Conservation (phyloP, 2,797 vertebrate species). For the Chloroceryle amazona region DNA sequence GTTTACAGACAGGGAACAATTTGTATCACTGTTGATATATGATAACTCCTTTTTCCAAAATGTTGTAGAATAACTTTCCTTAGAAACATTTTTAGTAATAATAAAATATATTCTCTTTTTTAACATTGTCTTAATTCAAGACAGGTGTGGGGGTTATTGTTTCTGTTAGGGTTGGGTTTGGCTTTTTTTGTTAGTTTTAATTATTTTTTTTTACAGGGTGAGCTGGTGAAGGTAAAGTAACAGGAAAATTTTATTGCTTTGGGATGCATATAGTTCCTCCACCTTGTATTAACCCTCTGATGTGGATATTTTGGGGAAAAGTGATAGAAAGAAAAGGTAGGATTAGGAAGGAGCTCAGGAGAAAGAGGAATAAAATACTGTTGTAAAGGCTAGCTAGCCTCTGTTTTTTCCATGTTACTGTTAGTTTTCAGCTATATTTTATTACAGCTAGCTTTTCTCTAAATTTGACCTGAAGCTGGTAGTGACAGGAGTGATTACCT, state of each 20-base stretch:
- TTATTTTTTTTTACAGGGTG: neutral
- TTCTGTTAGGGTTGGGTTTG: neutral
- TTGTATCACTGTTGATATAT: neutral
- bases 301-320: neutral
- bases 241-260: neutral
- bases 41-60: neutral
- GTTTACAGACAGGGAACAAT: neutral
- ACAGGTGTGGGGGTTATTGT: fast-evolving
- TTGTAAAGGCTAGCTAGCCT: neutral
- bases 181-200: neutral
- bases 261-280: neutral
- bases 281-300: neutral
- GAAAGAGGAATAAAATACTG: neutral
- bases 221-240: neutral
- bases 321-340: neutral
- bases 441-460: neutral
- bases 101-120: neutral
- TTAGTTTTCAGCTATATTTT: neutral
- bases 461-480: neutral
- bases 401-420: neutral
- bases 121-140: neutral
- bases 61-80: neutral
- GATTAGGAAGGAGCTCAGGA: neutral
- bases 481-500: neutral
- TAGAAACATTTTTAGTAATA: neutral